These are phyloP conservation scores for Margarornis squamiger DNA, from an alignment of 2,797 vertebrate species.

Conservation along the genomic window DNA sequence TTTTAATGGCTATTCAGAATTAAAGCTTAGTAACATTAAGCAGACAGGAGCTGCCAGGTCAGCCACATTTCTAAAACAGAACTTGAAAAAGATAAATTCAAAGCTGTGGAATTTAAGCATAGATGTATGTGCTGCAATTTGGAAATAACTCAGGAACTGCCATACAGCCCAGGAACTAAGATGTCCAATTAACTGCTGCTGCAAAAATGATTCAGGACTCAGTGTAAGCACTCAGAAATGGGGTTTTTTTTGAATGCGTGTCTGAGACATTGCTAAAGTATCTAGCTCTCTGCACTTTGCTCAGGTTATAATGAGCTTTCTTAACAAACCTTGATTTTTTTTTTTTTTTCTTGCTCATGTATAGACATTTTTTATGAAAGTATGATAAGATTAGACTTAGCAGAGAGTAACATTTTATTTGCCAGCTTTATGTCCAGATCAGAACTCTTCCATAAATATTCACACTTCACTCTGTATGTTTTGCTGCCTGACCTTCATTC, in stretches of 20 bases:
- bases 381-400: neutral
- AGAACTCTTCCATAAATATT: neutral
- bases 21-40: conserved; percentile 53
- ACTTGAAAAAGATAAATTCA: conserved; percentile 59
- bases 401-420: neutral
- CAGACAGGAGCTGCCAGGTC: conserved; percentile 50
- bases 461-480: neutral
- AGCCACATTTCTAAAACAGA: conserved; percentile 42
- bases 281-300: neutral
- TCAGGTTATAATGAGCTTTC: neutral
- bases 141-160: conserved; percentile 5
- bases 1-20: conserved; percentile 62
- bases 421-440: neutral
- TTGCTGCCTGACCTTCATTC: neutral
- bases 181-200: conserved; percentile 19
- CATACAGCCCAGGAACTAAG: neutral
- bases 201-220: neutral
- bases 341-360: neutral
- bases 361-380: neutral
- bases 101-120: conserved; percentile 39
- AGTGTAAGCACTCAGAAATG: neutral
- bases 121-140: conserved; percentile 12
- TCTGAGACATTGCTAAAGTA: neutral
- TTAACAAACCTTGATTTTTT: neutral
- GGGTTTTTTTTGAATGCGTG: rapidly evolving